Base-by-base conservation (phyloP, 2,113 vertebrate species). In the Laticauda colubrina region DNA sequence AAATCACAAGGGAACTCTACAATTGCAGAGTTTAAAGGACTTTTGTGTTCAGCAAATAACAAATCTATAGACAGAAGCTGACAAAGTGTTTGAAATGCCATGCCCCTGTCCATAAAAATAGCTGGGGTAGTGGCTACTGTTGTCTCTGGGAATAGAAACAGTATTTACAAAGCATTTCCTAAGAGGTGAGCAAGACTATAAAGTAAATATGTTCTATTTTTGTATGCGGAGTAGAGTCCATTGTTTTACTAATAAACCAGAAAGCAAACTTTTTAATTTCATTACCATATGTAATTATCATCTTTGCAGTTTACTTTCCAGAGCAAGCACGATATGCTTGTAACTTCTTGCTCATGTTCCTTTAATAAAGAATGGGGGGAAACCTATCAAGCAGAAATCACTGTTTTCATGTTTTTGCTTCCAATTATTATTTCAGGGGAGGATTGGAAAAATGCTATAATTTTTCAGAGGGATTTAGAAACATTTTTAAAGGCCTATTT, bases 201-300 rank as follows among this genome's bases (percentile, higher is more conserved):
- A 97, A 97, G 96, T 96, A 97, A 97, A 95, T 96, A 91, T 95
- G 57, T 93, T 91, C 95, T 95, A 94, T 96, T 96, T 96, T 96
- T 93, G 88, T 96, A 95, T 91, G 95, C 94, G 94, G 96, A 96
- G 94, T 94, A 94, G 93, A 94, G 95, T 96, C 96, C 96, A 95
- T 96, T 96, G 96, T 96, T 96, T 93, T 96, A 96, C 95, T 96
- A 97, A 97, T 96, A 97, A 96, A 96, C 95, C 96, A 96, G 96
- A 96, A 97, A 97, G 94, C 95, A 95, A 91, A 94, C 91, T 95
- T 94, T 94, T 92, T 96, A 96, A 96, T 96, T 97, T 96, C 95
- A 97, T 97, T 96, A 96, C 93, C 88, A 93, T 94, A 95, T 95
- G 96, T 95, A 97, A 97, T 96, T 96, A 95, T 93, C 95, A 94